Percentiles rank a stretch among this genome's conserved stretches.
Conservation (phyloP, 2,888 invertebrate genomes). For the Stenotaenia linearis region DNA sequence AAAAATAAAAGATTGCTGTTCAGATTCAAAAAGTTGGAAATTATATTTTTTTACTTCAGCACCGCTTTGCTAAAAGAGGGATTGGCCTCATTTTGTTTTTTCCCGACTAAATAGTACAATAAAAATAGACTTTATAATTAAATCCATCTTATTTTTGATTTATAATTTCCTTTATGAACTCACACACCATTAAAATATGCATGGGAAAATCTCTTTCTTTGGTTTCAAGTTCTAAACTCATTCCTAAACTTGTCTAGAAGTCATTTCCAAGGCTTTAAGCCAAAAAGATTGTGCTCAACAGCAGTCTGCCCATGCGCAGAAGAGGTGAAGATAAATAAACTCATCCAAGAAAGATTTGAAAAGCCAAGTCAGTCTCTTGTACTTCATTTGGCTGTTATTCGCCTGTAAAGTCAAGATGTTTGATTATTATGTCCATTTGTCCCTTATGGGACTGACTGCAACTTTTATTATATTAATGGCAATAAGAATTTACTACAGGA, state of each 20-base stretch:
- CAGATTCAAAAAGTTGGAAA: conserved; percentile 3
- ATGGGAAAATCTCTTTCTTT: neutral
- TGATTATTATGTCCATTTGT: conserved; percentile 33
- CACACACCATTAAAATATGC: neutral
- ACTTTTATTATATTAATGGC: conserved; percentile 33
- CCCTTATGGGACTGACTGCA: conserved; percentile 33
- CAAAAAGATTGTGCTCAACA: neutral
- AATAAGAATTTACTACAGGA: conserved; percentile 32
- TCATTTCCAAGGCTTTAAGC: neutral
- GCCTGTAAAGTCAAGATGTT: neutral
- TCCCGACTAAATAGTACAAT: neutral
- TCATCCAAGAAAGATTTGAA: neutral
- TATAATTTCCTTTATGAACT: too few relatives aligned
- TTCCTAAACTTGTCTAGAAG: neutral
- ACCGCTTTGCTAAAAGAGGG: neutral
- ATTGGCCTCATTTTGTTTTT: neutral
- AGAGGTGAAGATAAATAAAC: neutral
- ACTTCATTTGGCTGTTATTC: neutral
- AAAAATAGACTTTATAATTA: neutral
- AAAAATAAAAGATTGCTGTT: conserved; percentile 7
- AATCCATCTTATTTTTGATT: neutral
- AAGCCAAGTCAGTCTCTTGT: neutral
- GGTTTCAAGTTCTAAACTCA: neutral
- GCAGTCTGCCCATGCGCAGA: neutral
- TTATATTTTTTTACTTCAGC: neutral